phyloP scores from a whole-genome alignment of 2,797 vertebrate species.

The Hephaestus fuliginosus region DNA sequence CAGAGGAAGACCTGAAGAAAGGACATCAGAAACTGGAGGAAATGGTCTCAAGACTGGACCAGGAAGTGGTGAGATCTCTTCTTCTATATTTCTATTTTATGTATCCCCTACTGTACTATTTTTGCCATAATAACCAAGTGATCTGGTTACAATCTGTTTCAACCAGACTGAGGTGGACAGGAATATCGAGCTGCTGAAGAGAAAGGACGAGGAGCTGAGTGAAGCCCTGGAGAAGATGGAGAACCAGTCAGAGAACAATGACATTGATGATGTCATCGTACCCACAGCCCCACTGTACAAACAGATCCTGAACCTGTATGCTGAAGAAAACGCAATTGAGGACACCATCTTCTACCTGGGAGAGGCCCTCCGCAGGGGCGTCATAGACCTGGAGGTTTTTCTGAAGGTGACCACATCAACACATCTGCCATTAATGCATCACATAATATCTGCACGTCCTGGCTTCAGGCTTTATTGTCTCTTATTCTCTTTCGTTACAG shows the following conservation, averaged over 20 bases:
- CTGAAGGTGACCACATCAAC: conserved; percentile 89
- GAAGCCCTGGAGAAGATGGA: conserved; percentile 99
- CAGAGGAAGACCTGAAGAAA: conserved; percentile 98
- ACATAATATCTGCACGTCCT: not conserved
- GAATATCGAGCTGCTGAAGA: conserved; percentile 97
- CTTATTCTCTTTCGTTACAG: conserved; percentile 77
- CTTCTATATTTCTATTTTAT: not conserved
- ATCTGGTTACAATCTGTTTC: not conserved
- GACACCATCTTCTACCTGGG: conserved; percentile 99
- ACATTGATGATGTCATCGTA: conserved; percentile 98
- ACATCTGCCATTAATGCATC: not conserved
- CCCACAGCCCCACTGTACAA: conserved; percentile 99
- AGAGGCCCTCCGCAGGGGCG: conserved; percentile 95
- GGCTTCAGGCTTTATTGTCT: conserved; percentile 7
- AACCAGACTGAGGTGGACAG: conserved; percentile 94
- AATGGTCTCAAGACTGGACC: conserved; percentile 96
- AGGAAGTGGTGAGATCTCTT: conserved; percentile 93
- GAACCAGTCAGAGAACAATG: conserved; percentile 98
- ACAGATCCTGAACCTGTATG: conserved; percentile 98
- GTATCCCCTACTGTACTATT: not conserved
- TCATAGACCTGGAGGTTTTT: conserved; percentile 98
- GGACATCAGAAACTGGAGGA: conserved; percentile 98
- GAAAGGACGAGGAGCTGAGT: conserved; percentile 97
- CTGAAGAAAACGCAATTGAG: conserved; percentile 99
- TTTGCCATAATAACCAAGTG: not conserved